Evolutionary conservation across 2,797 vertebrate species (phyloP), one percentile per base, ranked within the genome.

Genomic region (Manis javanica): DNA sequence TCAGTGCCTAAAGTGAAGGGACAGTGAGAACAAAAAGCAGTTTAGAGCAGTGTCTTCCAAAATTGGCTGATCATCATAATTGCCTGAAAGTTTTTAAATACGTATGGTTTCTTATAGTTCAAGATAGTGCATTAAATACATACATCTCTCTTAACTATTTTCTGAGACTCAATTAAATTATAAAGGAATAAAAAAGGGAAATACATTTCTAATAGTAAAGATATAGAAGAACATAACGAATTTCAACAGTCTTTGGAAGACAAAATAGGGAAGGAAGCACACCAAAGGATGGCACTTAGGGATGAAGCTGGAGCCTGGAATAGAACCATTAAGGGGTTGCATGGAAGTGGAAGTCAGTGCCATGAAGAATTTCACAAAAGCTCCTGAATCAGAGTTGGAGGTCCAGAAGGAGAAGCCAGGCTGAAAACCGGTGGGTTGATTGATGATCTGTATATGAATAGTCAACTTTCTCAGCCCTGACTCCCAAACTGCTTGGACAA

Each of bases 41-140:
- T 66, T 79, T 66, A 55, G 39, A 69, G 77, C n/a, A 69, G 26
- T n/a, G 9, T 96, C 66, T 95, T 34, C 55, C 46, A 92, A 87
- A 69, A 7, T 42, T 69, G 34, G 3, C 46, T 1, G 11, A 42
- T 74, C 57, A 74, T 34, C 26, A 78, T 68, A 74, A 68, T 42
- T 23, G 29, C 55, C 21, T 64, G 18, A 66, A 10, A 42, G 29
- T 29, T 74, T 79, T 84, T 79, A 88, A 83, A 55, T 92, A 51
- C 39, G 34, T 39, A 18, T 37, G 5, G 18, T 57, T 61, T 37
- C 87, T 91, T 71, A 68, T 55, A 39, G 46, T 57, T 92, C 85
- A 64, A 75, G 61, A 57, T 83, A 74, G 68, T 5, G 0, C 7
- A 34, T 37, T 18, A 72, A 63, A 23, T 29, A 37, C 31, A 18